A percentile compares a stretch with the other conserved stretches of the same genome.
These are phyloP conservation scores for Cheilosia impressa DNA, from an alignment of 2,888 invertebrate species.

Conservation along the genomic window DNA sequence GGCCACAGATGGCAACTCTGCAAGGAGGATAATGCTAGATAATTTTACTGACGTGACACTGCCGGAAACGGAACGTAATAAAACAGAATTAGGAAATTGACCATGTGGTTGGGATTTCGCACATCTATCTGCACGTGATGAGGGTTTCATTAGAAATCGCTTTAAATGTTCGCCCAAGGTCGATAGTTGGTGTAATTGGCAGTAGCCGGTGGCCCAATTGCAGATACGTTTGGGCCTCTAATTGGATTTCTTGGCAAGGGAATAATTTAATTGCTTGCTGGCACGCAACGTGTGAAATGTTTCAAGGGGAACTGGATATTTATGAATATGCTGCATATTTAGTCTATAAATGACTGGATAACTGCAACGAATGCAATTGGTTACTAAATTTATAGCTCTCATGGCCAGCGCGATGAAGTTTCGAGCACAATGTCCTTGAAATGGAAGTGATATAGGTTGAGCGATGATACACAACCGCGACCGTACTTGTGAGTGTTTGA, in stretches of 20 bases:
- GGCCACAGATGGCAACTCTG: constrained; percentile 29
- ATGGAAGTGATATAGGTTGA: neutral
- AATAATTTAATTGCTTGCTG: neutral
- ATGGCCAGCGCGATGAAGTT: constrained; percentile 2
- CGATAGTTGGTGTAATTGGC: constrained; percentile 13
- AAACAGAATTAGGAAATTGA: neutral
- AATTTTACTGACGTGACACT: constrained; percentile 5
- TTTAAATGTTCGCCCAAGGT: constrained; percentile 5
- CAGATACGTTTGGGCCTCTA: neutral
- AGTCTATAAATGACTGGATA: constrained; percentile 11
- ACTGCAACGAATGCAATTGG: neutral
- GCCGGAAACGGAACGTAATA: neutral
- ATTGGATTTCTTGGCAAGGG: neutral
- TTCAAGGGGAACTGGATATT: constrained; percentile 10
- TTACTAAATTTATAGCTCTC: neutral
- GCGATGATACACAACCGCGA: neutral
- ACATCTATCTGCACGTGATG: constrained; percentile 8
- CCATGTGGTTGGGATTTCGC: constrained; percentile 1
- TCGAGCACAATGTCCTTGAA: neutral
- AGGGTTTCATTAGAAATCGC: neutral
- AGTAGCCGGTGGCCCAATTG: neutral
- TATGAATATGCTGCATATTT: constrained; percentile 19
- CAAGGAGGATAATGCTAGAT: constrained; percentile 37
- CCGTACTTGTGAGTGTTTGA: neutral
- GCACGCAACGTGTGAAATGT: constrained; percentile 9